Percentiles rank a stretch among this genome's conserved stretches.
These are phyloP conservation scores for Perccottus glenii DNA, from an alignment of 2,113 vertebrate genomes.

Conservation along the genomic window DNA sequence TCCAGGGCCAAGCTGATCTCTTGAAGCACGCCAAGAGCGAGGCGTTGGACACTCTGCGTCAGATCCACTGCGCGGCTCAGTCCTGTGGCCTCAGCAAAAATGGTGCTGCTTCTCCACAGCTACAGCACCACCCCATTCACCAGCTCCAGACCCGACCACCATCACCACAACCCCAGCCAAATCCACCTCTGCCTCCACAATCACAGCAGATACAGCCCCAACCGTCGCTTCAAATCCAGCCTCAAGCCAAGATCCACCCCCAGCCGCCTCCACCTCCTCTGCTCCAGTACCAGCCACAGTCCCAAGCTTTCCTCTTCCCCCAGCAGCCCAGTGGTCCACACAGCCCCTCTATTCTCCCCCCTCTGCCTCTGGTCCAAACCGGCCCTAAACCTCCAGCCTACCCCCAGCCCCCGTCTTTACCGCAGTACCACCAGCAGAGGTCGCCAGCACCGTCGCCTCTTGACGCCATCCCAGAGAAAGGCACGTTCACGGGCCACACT, in stretches of 20 bases:
- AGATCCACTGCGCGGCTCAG: slow-evolving; percentile 91
- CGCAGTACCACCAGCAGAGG: slow-evolving; percentile 62
- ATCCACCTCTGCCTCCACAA: slow-evolving; percentile 31
- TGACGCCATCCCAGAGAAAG: slow-evolving; percentile 80
- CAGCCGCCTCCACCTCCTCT: slow-evolving; percentile 35
- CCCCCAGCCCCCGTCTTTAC: slow-evolving; percentile 53
- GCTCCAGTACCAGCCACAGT: slow-evolving; percentile 35
- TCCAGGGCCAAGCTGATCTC: slow-evolving; percentile 89
- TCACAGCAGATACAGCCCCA: slow-evolving; percentile 1
- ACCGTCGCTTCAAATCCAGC: neutral
- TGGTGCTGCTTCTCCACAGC: slow-evolving; percentile 75
- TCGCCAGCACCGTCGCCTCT: slow-evolving; percentile 37
- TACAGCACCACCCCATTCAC: slow-evolving; percentile 61
- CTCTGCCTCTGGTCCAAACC: slow-evolving; percentile 45
- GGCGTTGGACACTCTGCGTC: slow-evolving; percentile 87
- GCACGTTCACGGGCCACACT: slow-evolving; percentile 60
- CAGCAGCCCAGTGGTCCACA: slow-evolving; percentile 19
- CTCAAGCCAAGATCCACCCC: slow-evolving; percentile 3
- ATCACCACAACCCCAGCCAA: slow-evolving; percentile 42
- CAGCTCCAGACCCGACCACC: slow-evolving; percentile 23
- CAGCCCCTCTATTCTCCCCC: slow-evolving; percentile 19
- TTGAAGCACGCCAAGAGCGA: slow-evolving; percentile 90
- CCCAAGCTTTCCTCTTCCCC: slow-evolving; percentile 42
- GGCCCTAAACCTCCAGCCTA: slow-evolving; percentile 70
- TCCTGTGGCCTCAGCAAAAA: slow-evolving; percentile 89